Percentiles rank a stretch among this genome's conserved stretches.
Conservation (phyloP, 2,888 invertebrate genomes). For the Ectobius pallidus region DNA sequence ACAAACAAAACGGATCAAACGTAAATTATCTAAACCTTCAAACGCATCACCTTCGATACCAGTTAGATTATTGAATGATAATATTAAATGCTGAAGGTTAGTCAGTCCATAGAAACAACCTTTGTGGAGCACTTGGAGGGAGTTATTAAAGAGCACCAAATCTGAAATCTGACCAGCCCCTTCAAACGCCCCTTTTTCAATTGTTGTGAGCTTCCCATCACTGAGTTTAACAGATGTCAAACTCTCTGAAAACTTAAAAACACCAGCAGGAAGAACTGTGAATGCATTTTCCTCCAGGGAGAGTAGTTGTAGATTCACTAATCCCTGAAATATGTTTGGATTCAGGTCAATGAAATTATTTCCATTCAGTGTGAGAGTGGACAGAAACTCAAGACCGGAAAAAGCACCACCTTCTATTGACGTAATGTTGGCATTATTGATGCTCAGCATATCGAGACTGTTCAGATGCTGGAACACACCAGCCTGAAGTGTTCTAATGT, state of each 20-base stretch:
- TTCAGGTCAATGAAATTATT: background rate
- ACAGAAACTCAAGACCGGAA: background rate
- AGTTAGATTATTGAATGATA: no score
- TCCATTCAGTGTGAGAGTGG: background rate
- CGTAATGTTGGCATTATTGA: background rate
- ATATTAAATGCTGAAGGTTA: background rate
- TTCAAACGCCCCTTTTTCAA: background rate
- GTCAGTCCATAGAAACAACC: background rate
- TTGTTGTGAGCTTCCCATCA: background rate
- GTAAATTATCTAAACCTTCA: no score
- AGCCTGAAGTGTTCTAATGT: background rate
- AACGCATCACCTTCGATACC: no score
- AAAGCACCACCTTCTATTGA: background rate
- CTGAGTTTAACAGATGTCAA: background rate
- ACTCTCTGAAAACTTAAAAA: background rate
- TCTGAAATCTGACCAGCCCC: background rate
- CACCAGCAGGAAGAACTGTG: background rate
- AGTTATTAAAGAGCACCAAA: background rate
- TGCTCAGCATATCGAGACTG: background rate
- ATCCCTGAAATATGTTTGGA: background rate
- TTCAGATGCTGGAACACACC: background rate
- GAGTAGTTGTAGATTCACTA: background rate
- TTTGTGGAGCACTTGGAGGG: background rate
- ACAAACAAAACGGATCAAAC: no score
- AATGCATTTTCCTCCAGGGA: background rate